Base-by-base conservation (phyloP, 2,888 invertebrate species). In the Calliopum simillimum region DNA sequence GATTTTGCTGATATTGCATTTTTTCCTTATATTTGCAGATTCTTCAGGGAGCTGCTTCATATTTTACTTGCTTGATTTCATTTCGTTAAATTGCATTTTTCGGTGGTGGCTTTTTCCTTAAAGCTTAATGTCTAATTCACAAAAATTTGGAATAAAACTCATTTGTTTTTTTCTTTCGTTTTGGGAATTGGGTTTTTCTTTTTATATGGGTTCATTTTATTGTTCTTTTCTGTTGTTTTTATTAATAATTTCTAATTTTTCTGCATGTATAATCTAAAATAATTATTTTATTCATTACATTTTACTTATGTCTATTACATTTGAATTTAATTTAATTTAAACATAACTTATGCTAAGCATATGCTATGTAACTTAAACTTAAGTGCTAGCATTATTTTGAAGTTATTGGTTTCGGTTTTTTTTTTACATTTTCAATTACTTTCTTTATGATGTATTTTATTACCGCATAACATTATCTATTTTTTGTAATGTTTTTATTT, bases 11-110 rank as follows among this genome's bases (percentile, higher is more conserved):
- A 2, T n/a, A 49, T 11, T 67, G 3, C 6, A 13, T 66, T 47
- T 25, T 53, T 11, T 13, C 53, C 44, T 67, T 64, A 16, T 44
- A 0, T 46, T 71, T 67, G 1, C 25, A 82, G 82, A 78, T 82
- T 55, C 69, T 82, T 19, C 80, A 79, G 71, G 83, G 79, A 12
- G 81, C 81, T 41, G 80, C 76, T 65, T 82, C 83, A 1, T 82
- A 84, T 68, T 83, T 84, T 49, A 82, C 83, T 1, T 82, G 78
- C 66, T 75, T 82, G 23, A 81, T 77, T n/a, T 79, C 84, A 33
- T 33, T 33, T 33, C 8, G 33, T 4, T 33, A 33, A 33, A 33
- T 33, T 33, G 0, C 8, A 33, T 8, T 33, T 33, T 33, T 33
- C 8, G 33, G n/a, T n/a, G n/a, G n/a, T n/a, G n/a, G n/a, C n/a